phyloP scores from a whole-genome alignment of 2,888 invertebrate species.

The Leucoma salicis region DNA sequence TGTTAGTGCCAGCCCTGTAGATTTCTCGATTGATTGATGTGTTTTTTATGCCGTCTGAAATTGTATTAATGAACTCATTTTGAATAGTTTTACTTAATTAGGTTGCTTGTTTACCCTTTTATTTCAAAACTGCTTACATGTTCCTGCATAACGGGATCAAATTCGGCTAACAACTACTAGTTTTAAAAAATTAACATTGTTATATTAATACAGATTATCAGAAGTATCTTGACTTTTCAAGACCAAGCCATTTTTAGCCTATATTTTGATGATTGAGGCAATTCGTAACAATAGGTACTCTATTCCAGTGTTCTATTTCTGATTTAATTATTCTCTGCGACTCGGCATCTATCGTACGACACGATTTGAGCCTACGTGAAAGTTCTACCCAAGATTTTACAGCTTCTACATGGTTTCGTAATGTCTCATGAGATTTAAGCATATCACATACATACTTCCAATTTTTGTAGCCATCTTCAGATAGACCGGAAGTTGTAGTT shows the following conservation, averaged over 20 bases:
- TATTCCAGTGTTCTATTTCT: neutral
- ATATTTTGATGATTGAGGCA: too few species aligned
- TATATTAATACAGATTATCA: neutral
- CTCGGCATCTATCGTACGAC: neutral
- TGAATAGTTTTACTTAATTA: neutral
- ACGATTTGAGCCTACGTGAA: neutral
- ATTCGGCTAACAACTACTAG: neutral
- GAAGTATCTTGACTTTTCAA: neutral
- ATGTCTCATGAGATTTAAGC: conserved; percentile 11
- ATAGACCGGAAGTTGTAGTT: neutral
- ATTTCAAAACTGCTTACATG: neutral
- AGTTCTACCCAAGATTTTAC: neutral
- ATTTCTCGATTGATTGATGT: neutral
- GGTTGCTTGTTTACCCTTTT: neutral
- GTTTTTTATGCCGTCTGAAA: neutral
- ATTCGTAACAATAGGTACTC: neutral
- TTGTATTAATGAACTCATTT: neutral
- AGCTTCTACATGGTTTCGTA: neutral
- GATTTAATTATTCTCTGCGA: neutral
- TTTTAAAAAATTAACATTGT: neutral
- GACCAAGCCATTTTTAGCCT: neutral
- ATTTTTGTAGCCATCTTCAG: neutral
- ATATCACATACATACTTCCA: conserved; percentile 14
- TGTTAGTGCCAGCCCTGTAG: neutral
- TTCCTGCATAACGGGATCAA: neutral